Base-by-base conservation (phyloP, 2,113 vertebrate genomes). In the Camelus bactrianus region DNA sequence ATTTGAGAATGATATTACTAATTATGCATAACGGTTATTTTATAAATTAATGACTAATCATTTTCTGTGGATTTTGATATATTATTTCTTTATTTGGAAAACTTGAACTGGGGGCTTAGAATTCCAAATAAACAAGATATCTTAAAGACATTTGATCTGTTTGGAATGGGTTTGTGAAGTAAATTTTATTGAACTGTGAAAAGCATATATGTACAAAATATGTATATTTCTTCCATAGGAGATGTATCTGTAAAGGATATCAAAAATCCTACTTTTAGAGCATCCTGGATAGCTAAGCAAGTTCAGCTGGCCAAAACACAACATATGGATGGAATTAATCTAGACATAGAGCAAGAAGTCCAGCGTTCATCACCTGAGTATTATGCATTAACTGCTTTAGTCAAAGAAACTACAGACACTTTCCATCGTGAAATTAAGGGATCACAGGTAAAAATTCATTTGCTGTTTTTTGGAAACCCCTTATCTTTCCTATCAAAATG, bases 251-350 rank as follows among this genome's bases (percentile, higher is more conserved):
- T 99, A 56, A 93, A 98, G 73, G 94, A 99, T 88, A 98, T 99
- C 35, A 97, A 99, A 97, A 98, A 99, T 97, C 98, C 98, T 88
- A 89, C 84, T 58, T 99, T 99, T 96, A 99, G 99, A 98, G 98
- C 98, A n/a, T 97, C 97, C 0, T 99, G 99, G 99, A 99, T 99
- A 98, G 97, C 95, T 35, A 98, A 99, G 35, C 98, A 99, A 91
- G 97, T 99, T 86, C 90, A 98, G 35, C 97, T 99, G 98, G 99
- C 99, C 58, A 99, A 99, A 98, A 98, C 62, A 0, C 99, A 99
- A 91, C 99, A 99, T 89, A 99, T 99, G 99, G 99, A 99, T 97
- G 99, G 99, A 80, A 99, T 99, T 98, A 99, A 99, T 98, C 94
- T 99, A 82, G 99, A 99, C 96, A 99, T 99, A 97, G 99, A 99